phyloP scores from a whole-genome alignment of 2,113 vertebrate species.

The Cervus canadensis region DNA sequence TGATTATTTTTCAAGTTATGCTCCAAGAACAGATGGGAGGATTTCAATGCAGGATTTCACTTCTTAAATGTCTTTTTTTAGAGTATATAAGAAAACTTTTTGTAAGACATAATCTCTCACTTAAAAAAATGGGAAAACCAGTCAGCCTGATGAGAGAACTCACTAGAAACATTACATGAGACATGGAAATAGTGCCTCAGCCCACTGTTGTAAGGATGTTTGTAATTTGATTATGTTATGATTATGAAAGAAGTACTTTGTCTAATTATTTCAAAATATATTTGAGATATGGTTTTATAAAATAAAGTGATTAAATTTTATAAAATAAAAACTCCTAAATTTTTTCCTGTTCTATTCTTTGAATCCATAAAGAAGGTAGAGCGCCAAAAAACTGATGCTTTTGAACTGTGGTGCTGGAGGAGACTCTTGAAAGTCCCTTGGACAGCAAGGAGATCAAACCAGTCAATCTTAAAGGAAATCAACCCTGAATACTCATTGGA shows the following conservation, averaged over 20 bases:
- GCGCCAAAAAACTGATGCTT: not conserved
- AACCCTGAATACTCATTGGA: not conserved
- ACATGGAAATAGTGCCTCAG: not conserved
- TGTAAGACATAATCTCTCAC: not conserved
- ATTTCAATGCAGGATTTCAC: slow-evolving; percentile 28
- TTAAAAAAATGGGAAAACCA: slow-evolving; percentile 28
- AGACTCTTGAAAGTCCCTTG: not conserved
- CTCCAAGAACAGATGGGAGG: not conserved
- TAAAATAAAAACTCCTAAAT: not conserved
- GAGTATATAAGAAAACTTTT: not conserved
- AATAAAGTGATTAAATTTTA: not conserved
- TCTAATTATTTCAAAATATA: not conserved
- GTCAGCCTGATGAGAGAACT: not conserved
- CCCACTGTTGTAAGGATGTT: not conserved
- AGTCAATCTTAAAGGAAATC: not conserved
- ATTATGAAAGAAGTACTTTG: not conserved
- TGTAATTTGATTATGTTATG: not conserved
- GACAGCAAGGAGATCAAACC: not conserved
- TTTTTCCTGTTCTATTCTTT: not conserved
- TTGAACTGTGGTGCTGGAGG: not conserved
- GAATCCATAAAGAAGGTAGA: not conserved
- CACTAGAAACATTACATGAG: not conserved
- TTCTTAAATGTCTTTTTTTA: not conserved
- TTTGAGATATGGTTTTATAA: not conserved
- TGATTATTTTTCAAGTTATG: not conserved